phyloP scores from a whole-genome alignment of 2,888 invertebrate genomes.

The Sesamia inferens region DNA sequence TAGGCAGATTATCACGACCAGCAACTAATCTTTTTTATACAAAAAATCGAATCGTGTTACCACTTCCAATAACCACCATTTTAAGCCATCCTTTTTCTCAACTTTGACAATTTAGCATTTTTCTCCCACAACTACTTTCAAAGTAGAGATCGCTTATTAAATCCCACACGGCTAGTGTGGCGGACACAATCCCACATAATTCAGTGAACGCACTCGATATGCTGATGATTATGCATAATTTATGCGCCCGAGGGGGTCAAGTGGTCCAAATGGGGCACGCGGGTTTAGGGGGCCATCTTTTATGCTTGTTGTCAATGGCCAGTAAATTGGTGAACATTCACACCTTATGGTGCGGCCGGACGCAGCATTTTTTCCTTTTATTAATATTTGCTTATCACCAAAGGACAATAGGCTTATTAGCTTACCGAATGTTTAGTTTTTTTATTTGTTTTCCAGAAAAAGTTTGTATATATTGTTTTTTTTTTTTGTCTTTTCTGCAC shows the following conservation, averaged over 20 bases:
- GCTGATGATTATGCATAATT: constrained; percentile 88
- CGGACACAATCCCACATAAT: constrained; percentile 36
- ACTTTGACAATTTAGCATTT: not conserved
- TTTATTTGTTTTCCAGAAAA: constrained; percentile 17
- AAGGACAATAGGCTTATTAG: constrained; percentile 78
- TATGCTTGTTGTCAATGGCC: constrained; percentile 75
- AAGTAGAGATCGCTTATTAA: constrained; percentile 19
- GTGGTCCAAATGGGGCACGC: constrained; percentile 75
- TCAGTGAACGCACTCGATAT: constrained; percentile 55
- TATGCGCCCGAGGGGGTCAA: constrained; percentile 86
- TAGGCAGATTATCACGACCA: no score
- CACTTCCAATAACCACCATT: no score
- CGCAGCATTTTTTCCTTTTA: constrained; percentile 63
- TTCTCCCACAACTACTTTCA: not conserved
- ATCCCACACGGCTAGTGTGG: constrained; percentile 7
- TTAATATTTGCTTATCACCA: constrained; percentile 73
- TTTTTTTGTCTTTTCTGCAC: not conserved
- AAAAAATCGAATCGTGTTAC: no score
- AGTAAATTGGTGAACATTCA: constrained; percentile 82
- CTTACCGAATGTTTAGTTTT: constrained; percentile 39
- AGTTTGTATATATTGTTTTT: not conserved
- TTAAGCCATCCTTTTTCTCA: no score
- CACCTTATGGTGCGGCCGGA: constrained; percentile 84
- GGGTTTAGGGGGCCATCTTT: constrained; percentile 68
- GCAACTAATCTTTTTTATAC: no score